phyloP scores from a whole-genome alignment of 2,113 vertebrate genomes.

The Sporophila hypoxantha region DNA sequence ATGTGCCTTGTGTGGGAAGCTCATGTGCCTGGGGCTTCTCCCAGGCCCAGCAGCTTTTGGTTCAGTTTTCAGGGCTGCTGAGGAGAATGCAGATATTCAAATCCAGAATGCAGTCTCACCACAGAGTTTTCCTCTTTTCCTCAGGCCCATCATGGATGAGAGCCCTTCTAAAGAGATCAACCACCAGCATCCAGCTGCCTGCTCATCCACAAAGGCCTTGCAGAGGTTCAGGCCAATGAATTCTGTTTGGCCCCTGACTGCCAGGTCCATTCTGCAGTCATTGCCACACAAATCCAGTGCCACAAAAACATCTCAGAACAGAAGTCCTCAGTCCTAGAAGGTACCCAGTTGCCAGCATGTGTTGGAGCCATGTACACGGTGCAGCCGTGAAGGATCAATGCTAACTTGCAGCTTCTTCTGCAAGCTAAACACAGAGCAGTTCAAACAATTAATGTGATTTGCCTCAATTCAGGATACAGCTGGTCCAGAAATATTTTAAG shows the following conservation, averaged over 20 bases:
- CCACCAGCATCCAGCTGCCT: slow-evolving; percentile 32
- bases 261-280: slow-evolving; percentile 63
- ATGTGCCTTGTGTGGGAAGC: not conserved
- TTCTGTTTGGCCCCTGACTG: slow-evolving; percentile 46
- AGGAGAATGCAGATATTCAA: not conserved
- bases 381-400: not conserved
- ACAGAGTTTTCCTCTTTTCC: not conserved
- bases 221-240: slow-evolving; percentile 20
- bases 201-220: not conserved
- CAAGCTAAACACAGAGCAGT: not conserved
- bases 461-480: slow-evolving; percentile 27
- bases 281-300: slow-evolving; percentile 40
- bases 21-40: not conserved
- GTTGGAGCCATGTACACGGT: not conserved
- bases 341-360: not conserved
- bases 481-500: slow-evolving; percentile 8
- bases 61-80: not conserved
- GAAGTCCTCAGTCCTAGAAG: slow-evolving; percentile 11
- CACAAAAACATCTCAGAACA: slow-evolving; percentile 36
- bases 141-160: slow-evolving; percentile 45
- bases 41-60: not conserved
- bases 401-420: not conserved
- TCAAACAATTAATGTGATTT: not conserved
- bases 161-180: not conserved
- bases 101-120: not conserved